Evolutionary conservation across 2,113 vertebrate genomes (phyloP).

Genomic region (Callaeas wilsoni): DNA sequence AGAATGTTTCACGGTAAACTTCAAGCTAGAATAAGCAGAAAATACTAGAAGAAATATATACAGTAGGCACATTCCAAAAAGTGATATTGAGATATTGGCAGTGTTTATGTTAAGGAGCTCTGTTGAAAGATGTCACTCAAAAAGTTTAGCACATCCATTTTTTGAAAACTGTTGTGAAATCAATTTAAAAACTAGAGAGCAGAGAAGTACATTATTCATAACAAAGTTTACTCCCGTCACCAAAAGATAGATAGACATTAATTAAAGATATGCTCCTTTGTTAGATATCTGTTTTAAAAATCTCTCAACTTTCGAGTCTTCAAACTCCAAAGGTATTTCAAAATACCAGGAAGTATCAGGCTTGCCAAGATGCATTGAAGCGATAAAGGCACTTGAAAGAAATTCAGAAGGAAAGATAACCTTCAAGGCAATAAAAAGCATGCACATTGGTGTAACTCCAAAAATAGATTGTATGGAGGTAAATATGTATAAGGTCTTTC

Average conservation of each 20-base stretch:
- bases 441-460: background rate
- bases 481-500: background rate
- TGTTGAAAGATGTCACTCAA: background rate
- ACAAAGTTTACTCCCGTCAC: background rate
- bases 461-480: background rate
- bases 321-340: background rate
- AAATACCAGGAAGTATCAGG: background rate
- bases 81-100: background rate
- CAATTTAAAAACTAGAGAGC: background rate
- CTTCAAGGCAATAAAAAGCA: conserved; percentile 21
- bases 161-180: background rate
- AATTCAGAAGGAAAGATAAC: background rate
- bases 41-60: background rate
- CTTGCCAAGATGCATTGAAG: conserved; percentile 31
- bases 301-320: background rate
- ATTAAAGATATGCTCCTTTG: background rate
- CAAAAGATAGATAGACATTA: background rate
- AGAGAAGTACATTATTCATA: background rate
- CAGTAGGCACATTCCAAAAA: background rate
- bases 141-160: background rate
- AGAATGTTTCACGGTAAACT: background rate
- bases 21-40: background rate
- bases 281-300: background rate
- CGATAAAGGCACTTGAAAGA: conserved; percentile 41
- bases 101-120: background rate